phyloP scores from a whole-genome alignment of 2,888 invertebrate species.

The Eurytoma adleriae region DNA sequence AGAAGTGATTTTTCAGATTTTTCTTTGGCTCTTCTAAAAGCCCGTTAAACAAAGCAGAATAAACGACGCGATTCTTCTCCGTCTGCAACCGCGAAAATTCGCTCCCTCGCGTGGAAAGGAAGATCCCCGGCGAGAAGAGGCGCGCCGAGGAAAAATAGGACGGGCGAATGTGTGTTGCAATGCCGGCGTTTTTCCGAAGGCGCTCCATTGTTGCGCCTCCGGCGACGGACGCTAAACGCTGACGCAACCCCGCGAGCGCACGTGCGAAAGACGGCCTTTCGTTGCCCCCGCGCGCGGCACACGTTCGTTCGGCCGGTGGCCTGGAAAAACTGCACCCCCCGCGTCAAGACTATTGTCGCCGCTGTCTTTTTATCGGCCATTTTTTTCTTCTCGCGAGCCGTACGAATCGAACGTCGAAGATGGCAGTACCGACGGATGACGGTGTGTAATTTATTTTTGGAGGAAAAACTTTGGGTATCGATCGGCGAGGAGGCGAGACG shows the following conservation, averaged over 20 bases:
- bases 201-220: conserved; percentile 24
- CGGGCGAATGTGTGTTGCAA: conserved; percentile 19
- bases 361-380: too few relatives aligned
- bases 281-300: background rate
- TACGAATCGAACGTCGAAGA: too few relatives aligned
- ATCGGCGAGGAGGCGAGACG: too few relatives aligned
- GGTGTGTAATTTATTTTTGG: background rate
- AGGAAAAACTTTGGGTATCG: background rate
- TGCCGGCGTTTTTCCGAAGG: conserved; percentile 12
- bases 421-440: too few relatives aligned
- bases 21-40: too few relatives aligned
- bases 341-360: too few relatives aligned
- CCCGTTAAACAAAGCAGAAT: too few relatives aligned
- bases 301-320: conserved; percentile 12
- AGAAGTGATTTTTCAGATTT: too few relatives aligned
- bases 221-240: conserved; percentile 26
- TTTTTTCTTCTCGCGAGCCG: background rate
- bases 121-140: too few relatives aligned
- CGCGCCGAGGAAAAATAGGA: conserved; percentile 10
- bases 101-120: too few relatives aligned
- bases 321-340: background rate
- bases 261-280: background rate
- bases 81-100: too few relatives aligned
- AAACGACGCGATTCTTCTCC: too few relatives aligned
- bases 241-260: conserved; percentile 7